Evolutionary conservation across 2,888 invertebrate genomes (phyloP).

Genomic region (Muschampia staudingeri): DNA sequence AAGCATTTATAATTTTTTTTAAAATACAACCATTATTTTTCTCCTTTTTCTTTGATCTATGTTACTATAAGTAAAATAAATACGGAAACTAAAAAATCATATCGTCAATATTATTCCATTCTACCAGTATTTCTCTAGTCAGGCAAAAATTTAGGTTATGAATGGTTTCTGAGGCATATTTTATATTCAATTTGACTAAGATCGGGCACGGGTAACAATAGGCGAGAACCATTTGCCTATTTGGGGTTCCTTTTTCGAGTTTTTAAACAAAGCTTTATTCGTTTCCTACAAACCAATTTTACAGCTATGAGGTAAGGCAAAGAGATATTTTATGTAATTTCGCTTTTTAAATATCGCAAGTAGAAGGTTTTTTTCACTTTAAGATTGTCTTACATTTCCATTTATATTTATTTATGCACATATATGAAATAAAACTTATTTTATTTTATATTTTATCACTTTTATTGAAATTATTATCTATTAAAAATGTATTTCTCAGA

Average conservation of each 20-base stretch:
- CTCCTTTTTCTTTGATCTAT: too few relatives aligned
- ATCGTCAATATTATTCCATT: too few relatives aligned
- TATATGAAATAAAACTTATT: too few relatives aligned
- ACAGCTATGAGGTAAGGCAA: slow-evolving; percentile 40
- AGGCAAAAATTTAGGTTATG: slow-evolving; percentile 26
- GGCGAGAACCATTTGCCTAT: slow-evolving; percentile 50
- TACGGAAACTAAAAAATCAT: too few relatives aligned
- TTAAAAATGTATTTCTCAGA: too few relatives aligned
- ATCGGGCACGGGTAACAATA: slow-evolving; percentile 37
- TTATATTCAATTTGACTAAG: slow-evolving; percentile 45
- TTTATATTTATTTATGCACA: neutral
- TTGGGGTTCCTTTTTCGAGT: slow-evolving; percentile 44
- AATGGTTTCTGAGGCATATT: slow-evolving; percentile 36
- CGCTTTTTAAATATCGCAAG: neutral
- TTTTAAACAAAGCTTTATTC: slow-evolving; percentile 59
- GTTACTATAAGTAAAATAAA: too few relatives aligned
- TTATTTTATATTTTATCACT: too few relatives aligned
- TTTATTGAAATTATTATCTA: too few relatives aligned
- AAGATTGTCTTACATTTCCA: neutral
- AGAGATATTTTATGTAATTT: neutral
- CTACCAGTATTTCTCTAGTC: neutral
- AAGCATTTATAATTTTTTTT: too few relatives aligned
- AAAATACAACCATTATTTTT: too few relatives aligned
- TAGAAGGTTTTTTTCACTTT: neutral
- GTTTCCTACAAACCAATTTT: slow-evolving; percentile 65